Base-by-base conservation (phyloP, 2,113 vertebrate species). In the Menura novaehollandiae region DNA sequence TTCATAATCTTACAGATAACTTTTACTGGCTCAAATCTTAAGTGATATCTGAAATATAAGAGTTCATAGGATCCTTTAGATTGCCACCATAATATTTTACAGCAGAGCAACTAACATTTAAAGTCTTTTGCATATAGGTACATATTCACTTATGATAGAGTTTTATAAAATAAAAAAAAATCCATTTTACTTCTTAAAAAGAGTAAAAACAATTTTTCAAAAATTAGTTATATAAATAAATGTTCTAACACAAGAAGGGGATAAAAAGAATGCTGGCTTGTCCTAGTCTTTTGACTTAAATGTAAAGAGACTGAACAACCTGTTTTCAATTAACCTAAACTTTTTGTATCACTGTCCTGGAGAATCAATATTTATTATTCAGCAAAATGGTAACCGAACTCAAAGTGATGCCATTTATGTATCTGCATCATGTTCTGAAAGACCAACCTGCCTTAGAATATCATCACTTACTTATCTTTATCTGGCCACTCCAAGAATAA, bases 141-240 rank as follows among this genome's bases (percentile, higher is more conserved):
- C 16, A 67, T 10, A 37, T 68, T 30, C 2, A 52, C 2, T 35
- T 80, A 60, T 39, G 28, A 7, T 6, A 82, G 44, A 63, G 2
- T 43, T 49, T 51, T 5, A 33, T 62, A 15, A 7, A 82, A n/a
- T 33, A 32, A 62, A 30, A 20, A 46, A 75, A 59, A 43, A 5
- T 37, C 13, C 0, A 13, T 85, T 79, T 85, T 89, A 23, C 15
- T 56, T 44, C 32, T 79, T 79, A 32, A 32, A 68, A 67, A 21
- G 4, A 1, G 5, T 10, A 64, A 52, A 68, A 47, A 0, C 0
- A 17, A 5, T 43, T 33, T 27, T 80, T 30, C 51, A 0, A 1
- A 4, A 44, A 60, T 17, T 1, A 64, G 33, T 4, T 55, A 33
- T 30, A 46, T 59, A 56, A 82, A 52, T 58, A 59, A 22, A 59